These are phyloP conservation scores for Actinernus sp. DNA, from an alignment of 92 coral and sea anemone genomes.

Conservation along the genomic window DNA sequence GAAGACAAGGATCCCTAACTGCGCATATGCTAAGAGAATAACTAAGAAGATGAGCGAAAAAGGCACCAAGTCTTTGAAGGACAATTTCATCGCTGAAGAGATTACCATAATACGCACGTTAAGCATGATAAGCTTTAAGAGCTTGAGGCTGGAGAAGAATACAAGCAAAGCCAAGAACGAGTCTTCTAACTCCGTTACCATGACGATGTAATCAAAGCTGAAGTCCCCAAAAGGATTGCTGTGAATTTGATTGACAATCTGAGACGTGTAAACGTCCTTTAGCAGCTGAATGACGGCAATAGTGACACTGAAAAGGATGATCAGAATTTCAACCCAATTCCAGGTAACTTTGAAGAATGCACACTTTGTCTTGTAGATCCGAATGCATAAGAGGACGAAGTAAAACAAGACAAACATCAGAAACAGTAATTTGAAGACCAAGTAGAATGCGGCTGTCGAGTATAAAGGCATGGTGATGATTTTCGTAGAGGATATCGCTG, in stretches of 20 bases:
- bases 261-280: slow-evolving; percentile 34
- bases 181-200: slow-evolving; percentile 60
- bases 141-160: slow-evolving; percentile 60
- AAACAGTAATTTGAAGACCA: slow-evolving; percentile 56
- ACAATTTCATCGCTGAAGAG: slow-evolving; percentile 45
- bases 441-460: slow-evolving; percentile 9
- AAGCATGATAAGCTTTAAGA: slow-evolving; percentile 53
- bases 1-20: slow-evolving; percentile 64
- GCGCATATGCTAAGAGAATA: slow-evolving; percentile 63
- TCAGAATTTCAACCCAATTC: slow-evolving; percentile 48
- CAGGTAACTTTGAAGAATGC: slow-evolving; percentile 45
- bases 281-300: slow-evolving; percentile 48
- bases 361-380: slow-evolving; percentile 22
- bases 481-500: slow-evolving; percentile 24
- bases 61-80: slow-evolving; percentile 34
- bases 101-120: slow-evolving; percentile 40
- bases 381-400: slow-evolving; percentile 46
- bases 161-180: slow-evolving; percentile 34
- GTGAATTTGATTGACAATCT: slow-evolving; percentile 38
- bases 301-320: slow-evolving; percentile 37
- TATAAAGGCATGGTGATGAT: slow-evolving; percentile 22
- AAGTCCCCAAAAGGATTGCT: slow-evolving; percentile 61
- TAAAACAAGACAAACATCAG: slow-evolving; percentile 56
- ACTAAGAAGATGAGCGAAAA: slow-evolving; percentile 54
- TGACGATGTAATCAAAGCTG: slow-evolving; percentile 55